These are phyloP conservation scores for Tetramorium simillimum DNA, from an alignment of 1,140 invertebrate species.

Conservation along the genomic window DNA sequence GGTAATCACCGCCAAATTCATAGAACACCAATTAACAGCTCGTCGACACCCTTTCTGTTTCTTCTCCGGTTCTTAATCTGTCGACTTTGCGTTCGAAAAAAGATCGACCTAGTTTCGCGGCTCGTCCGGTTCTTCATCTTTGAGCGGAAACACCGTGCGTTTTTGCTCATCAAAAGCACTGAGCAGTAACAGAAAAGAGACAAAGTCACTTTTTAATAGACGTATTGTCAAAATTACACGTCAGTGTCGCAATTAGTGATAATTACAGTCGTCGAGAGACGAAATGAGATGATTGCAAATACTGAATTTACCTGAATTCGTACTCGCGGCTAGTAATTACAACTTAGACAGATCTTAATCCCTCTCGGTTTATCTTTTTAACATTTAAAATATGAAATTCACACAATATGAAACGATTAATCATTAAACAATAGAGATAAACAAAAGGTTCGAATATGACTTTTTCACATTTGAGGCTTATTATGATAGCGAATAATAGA, in stretches of 20 bases:
- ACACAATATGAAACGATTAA: neutral
- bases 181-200: neutral
- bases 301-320: neutral
- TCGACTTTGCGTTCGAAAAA: slow-evolving; percentile 66
- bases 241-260: neutral
- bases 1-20: slow-evolving; percentile 84
- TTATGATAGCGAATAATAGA: neutral
- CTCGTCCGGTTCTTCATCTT: slow-evolving; percentile 41
- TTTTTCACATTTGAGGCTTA: neutral
- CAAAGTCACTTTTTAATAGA: slow-evolving; percentile 1
- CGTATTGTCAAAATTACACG: neutral
- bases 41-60: slow-evolving; percentile 65
- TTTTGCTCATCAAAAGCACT: neutral
- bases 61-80: slow-evolving; percentile 54
- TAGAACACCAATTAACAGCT: slow-evolving; percentile 85
- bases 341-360: slow-evolving; percentile 27
- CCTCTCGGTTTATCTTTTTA: slow-evolving; percentile 14
- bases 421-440: neutral
- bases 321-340: neutral
- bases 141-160: slow-evolving; percentile 24
- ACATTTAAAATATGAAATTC: neutral
- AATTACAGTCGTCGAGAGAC: slow-evolving; percentile 22
- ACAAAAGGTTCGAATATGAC: neutral
- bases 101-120: slow-evolving; percentile 75
- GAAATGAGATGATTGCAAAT: neutral